Percentiles rank a stretch among this genome's conserved stretches.
phyloP scores from a whole-genome alignment of 2,797 vertebrate species.

The Poecilia wingei region DNA sequence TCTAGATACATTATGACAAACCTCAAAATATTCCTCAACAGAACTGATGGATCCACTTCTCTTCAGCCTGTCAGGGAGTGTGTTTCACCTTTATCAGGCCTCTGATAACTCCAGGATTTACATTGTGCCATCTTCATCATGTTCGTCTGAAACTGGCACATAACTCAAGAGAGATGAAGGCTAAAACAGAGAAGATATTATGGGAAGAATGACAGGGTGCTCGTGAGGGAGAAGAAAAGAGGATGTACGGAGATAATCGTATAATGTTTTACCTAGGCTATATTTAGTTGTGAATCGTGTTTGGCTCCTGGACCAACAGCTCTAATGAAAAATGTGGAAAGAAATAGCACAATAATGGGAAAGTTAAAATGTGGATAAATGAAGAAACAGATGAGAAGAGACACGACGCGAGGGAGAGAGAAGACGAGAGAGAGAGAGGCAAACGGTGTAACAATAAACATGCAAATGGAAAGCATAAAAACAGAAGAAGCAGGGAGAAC shows the following conservation, averaged over 20 bases:
- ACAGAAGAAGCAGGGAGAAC: slow-evolving; percentile 42
- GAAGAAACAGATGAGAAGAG: slow-evolving; percentile 55
- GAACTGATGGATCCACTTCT: slow-evolving; percentile 13
- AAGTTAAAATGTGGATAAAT: slow-evolving; percentile 55
- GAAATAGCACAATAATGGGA: slow-evolving; percentile 37
- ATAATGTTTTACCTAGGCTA: slow-evolving; percentile 62
- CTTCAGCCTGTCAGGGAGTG: neutral
- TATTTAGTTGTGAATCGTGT: slow-evolving; percentile 64
- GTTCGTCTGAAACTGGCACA: slow-evolving; percentile 33
- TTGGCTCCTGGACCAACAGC: slow-evolving; percentile 49
- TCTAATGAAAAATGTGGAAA: slow-evolving; percentile 34
- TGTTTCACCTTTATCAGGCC: slow-evolving; percentile 26
- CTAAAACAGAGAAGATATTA: slow-evolving; percentile 23
- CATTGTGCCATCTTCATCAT: neutral
- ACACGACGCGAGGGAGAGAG: slow-evolving; percentile 22
- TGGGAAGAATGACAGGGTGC: slow-evolving; percentile 22
- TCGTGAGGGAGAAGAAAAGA: slow-evolving; percentile 23
- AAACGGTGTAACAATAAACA: slow-evolving; percentile 77
- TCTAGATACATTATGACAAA: neutral
- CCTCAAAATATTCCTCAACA: neutral
- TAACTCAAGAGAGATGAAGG: slow-evolving; percentile 43
- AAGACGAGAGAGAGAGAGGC: slow-evolving; percentile 17
- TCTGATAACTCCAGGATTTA: slow-evolving; percentile 21
- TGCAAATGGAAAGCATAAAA: slow-evolving; percentile 69
- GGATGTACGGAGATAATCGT: slow-evolving; percentile 59